Conservation (phyloP, 2,888 invertebrate species). For the Calameuta filiformis region DNA sequence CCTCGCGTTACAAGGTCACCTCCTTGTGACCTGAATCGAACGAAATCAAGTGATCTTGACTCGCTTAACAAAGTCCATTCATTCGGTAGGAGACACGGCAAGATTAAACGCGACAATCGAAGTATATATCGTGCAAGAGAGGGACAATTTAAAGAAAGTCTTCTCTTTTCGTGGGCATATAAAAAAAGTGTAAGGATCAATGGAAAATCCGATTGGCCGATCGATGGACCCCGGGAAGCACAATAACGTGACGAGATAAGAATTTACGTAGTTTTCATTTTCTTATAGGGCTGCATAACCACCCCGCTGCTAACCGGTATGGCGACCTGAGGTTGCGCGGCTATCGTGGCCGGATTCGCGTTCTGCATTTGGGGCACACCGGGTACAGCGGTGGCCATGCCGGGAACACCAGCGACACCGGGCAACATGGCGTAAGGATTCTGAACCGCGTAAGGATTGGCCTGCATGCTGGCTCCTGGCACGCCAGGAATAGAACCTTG, state of each 20-base stretch:
- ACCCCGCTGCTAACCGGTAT: slow-evolving; percentile 62
- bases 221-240: not conserved
- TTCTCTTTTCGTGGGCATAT: no score
- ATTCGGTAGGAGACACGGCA: no score
- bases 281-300: slow-evolving; percentile 87
- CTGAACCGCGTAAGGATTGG: slow-evolving; percentile 54
- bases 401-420: slow-evolving; percentile 66
- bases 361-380: slow-evolving; percentile 53
- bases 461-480: slow-evolving; percentile 31
- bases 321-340: slow-evolving; percentile 66
- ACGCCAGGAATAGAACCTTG: slow-evolving; percentile 52
- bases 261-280: slow-evolving; percentile 86
- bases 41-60: no score
- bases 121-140: no score
- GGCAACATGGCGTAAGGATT: slow-evolving; percentile 58
- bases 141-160: no score
- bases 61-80: no score
- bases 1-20: no score
- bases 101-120: no score
- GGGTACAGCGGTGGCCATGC: slow-evolving; percentile 62
- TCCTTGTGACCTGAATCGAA: no score
- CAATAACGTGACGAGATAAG: slow-evolving; percentile 4
- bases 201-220: not conserved
- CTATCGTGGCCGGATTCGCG: slow-evolving; percentile 59
- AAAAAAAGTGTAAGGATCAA: no score